Conservation (phyloP, 2,113 vertebrate genomes). For the Camelus dromedarius region DNA sequence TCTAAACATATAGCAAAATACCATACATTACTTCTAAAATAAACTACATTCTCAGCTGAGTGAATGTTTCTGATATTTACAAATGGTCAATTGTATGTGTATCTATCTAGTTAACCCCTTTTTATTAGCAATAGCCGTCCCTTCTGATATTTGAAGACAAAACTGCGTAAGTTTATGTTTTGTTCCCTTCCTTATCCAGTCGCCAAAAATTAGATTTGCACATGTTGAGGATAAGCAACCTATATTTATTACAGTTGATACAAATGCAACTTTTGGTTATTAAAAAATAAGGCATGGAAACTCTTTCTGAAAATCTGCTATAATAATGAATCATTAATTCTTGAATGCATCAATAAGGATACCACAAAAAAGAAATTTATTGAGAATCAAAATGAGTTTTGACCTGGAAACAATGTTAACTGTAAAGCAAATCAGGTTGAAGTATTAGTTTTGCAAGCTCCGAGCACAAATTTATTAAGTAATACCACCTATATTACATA, state of each 20-base stretch:
- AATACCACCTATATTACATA: background rate
- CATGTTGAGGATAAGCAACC: background rate
- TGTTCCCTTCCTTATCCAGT: background rate
- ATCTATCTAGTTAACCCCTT: background rate
- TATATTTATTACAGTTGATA: background rate
- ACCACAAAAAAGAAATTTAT: background rate
- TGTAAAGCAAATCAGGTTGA: background rate
- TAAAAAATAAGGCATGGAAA: background rate
- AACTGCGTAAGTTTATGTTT: background rate
- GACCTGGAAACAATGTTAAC: background rate
- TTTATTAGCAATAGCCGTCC: background rate
- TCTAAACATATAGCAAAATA: background rate
- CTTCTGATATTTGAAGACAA: background rate
- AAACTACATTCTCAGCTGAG: background rate
- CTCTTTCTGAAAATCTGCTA: background rate
- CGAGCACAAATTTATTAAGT: background rate
- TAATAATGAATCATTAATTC: background rate
- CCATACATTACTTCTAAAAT: background rate
- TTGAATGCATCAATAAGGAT: background rate
- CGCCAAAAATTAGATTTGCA: background rate
- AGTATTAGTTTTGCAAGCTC: background rate
- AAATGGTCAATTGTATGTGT: background rate
- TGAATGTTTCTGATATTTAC: background rate
- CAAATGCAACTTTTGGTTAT: background rate
- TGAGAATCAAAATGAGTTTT: background rate